Base-by-base conservation (phyloP, 2,113 vertebrate species). In the Toxostoma redivivum region DNA sequence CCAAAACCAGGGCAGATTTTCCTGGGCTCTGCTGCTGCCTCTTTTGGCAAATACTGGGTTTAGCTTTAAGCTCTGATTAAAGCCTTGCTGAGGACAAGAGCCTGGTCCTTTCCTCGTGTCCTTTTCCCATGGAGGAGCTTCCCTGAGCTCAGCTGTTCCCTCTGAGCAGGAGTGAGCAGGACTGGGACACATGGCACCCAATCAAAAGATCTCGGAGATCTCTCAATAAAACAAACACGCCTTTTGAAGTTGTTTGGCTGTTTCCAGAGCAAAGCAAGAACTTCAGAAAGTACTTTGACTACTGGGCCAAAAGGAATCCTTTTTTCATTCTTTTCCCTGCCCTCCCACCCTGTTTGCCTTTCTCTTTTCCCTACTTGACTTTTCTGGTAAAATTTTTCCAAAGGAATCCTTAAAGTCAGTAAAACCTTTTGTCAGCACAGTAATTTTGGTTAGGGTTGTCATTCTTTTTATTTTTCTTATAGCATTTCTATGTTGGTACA, bases 221-320 rank as follows among this genome's bases (percentile, higher is more conserved):
- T 91, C 94, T 58, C 87, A 72, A 31, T 81, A 58, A 62, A 95
- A 79, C 72, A 69, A 84, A 48, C 72, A 44, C 1, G 2, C 33
- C 81, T 95, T 96, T 92, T 95, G 93, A 97, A 94, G 92, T 95
- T 80, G 90, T 85, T 94, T 94, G 91, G 79, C 72, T 95, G 35
- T 86, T 81, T 92, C 56, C 88, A 94, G 87, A 95, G 81, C 81
- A 92, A 91, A 94, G 89, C 38, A 91, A 87, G 40, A 93, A 81
- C 85, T 91, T 94, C 93, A 96, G 71, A 92, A 70, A 91, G 15
- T n/a, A 23, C 47, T 91, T 91, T 76, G 40, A 79, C 84, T 87
- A 31, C 23, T 95, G 71, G 71, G 81, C 5, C 8, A 82, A 91
- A 91, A 94, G 64, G 54, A 94, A 90, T 93, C 25, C 13, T 82